Percentiles rank a stretch among this genome's conserved stretches.
Conservation (phyloP, 2,888 invertebrate species). For the Standfussiana lucernea region DNA sequence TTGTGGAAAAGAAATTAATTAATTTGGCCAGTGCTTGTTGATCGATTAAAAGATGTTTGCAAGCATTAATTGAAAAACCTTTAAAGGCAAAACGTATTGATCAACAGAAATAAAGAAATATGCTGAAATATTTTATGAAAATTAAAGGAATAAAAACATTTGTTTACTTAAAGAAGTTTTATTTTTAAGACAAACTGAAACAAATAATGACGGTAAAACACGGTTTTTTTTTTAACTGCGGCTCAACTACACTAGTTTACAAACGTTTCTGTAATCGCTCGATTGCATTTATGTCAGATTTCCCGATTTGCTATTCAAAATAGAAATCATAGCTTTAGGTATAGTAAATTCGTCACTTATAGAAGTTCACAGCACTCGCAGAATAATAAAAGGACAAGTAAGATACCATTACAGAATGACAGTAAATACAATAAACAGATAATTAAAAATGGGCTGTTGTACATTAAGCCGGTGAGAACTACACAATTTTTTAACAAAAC, state of each 20-base stretch:
- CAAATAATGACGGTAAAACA: neutral
- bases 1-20: slow-evolving; percentile 29
- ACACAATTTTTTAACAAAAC: no score
- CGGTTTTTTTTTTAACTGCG: neutral
- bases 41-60: neutral
- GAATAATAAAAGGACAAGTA: neutral
- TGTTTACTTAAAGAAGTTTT: neutral
- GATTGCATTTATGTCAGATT: neutral
- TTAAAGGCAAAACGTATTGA: neutral
- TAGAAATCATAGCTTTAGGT: neutral
- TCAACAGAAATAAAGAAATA: neutral
- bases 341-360: neutral
- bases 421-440: neutral
- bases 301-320: neutral
- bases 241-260: neutral
- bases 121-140: no score
- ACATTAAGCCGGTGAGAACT: no score
- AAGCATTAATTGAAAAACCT: neutral
- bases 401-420: neutral
- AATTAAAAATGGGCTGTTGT: neutral
- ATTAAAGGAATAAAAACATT: neutral
- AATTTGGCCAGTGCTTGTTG: neutral
- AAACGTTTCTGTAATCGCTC: neutral
- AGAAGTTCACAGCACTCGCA: neutral
- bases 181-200: neutral